Base-by-base conservation (phyloP, 2,888 invertebrate species). In the Drosophila prostipennis region DNA sequence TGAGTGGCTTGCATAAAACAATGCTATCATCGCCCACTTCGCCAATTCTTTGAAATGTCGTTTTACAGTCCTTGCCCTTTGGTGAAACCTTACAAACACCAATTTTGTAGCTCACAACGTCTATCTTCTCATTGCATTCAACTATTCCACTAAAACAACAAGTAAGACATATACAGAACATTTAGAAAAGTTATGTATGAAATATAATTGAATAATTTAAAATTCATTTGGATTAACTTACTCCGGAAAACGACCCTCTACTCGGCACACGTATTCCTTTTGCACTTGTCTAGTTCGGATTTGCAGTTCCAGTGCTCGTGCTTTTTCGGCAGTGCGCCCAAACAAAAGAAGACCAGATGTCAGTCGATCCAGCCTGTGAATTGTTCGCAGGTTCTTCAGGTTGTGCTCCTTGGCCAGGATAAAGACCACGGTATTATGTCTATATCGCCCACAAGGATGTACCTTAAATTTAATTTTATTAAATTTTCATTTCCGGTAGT, bases 401-500 rank as follows among this genome's bases (percentile, higher is more conserved):
- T 97, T 97, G 92, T 98, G 96, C 92, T 99, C 98, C 93, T 98
- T 98, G 82, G 98, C 98, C 89, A 99, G 94, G 89, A 99, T 98
- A 92, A 98, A 98, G 60, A 98, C 96, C 76, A 99, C 96, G 7
- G 98, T 98, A 93, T 99, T 99, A 93, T 98, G 98, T 57, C 98
- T 94, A 93, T 99, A 99, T 89, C 99, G 94, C 72, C 99, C 99
- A 92, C 99, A 99, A 3, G 99, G 99, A 92, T 99, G 99, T 69
- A 98, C 97, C 98, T 98, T 48, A 7, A 29, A 46, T 36, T 23
- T 11, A 19, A 6, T 4, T 3, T 16, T 5, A 14, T 26, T 46
- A 55, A 48, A 58, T 58, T n/a, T 13, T 26, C 6, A 5, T 32
- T 52, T 46, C 14, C n/a, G 11, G 29, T 57, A 19, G 0, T 2